These are phyloP conservation scores for Carollia perspicillata DNA, from an alignment of 2,113 vertebrate genomes.

Conservation along the genomic window DNA sequence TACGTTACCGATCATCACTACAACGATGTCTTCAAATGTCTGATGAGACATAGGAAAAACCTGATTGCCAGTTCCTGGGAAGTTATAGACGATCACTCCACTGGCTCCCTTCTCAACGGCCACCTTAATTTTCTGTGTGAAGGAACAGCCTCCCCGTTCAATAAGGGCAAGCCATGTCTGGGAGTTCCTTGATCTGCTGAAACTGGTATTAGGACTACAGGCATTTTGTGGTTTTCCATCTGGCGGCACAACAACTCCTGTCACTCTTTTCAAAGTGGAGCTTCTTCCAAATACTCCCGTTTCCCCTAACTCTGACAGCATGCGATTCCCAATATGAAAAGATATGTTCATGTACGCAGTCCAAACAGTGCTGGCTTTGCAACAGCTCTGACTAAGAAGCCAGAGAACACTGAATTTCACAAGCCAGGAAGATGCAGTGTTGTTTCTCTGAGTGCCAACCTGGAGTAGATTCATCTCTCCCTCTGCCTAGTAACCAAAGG, in stretches of 20 bases:
- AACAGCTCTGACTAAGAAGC: constrained; percentile 47
- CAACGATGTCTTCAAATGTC: constrained; percentile 38
- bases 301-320: constrained; percentile 57
- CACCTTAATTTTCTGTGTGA: constrained; percentile 67
- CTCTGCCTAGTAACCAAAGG: not conserved
- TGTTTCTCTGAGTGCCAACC: not conserved
- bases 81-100: constrained; percentile 67
- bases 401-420: constrained; percentile 54
- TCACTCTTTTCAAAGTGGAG: constrained; percentile 56
- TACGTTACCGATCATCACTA: constrained; percentile 64
- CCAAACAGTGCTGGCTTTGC: constrained; percentile 43
- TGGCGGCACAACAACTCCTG: constrained; percentile 52
- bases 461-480: constrained; percentile 62
- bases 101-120: constrained; percentile 41
- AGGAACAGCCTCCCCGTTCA: constrained; percentile 52
- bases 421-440: constrained; percentile 11
- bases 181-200: not conserved
- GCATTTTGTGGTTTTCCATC: constrained; percentile 25
- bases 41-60: constrained; percentile 64
- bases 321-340: constrained; percentile 49
- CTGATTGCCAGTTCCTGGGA: constrained; percentile 56
- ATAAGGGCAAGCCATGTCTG: constrained; percentile 31
- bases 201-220: constrained; percentile 58
- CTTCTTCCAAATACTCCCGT: constrained; percentile 60
- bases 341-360: constrained; percentile 73